These are phyloP conservation scores for Melanaphis sacchari DNA, from an alignment of 1,140 invertebrate genomes.

Conservation along the genomic window DNA sequence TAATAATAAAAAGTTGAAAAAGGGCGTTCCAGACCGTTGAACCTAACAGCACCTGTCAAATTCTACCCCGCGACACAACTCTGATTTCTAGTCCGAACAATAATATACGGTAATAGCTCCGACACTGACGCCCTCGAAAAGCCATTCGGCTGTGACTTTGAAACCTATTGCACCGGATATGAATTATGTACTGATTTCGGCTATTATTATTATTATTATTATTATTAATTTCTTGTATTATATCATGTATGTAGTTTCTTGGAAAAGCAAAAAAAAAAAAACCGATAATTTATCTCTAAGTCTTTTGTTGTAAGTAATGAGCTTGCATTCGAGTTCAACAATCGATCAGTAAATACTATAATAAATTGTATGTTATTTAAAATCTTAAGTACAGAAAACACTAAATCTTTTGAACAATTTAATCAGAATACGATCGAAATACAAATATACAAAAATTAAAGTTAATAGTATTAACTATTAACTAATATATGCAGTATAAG, in stretches of 20 bases:
- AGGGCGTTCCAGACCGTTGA: constrained; percentile 57
- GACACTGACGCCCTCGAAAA: constrained; percentile 50
- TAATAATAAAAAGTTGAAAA: constrained; percentile 26
- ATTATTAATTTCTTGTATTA: constrained; percentile 14
- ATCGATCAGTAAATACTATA: neutral
- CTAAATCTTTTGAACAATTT: neutral
- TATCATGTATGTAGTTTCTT: neutral
- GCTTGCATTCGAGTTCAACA: neutral
- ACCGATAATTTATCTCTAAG: neutral
- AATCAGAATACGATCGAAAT: neutral
- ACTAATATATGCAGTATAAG: neutral
- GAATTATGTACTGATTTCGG: constrained; percentile 36
- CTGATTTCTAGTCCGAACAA: constrained; percentile 52
- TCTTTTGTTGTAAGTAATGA: neutral
- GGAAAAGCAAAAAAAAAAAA: neutral
- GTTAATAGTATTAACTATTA: no score
- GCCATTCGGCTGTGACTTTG: constrained; percentile 51
- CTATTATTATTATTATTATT: neutral
- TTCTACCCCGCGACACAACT: constrained; percentile 50
- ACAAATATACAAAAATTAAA: neutral
- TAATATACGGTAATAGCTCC: constrained; percentile 54
- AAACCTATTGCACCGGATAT: constrained; percentile 46
- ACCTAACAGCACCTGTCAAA: constrained; percentile 55
- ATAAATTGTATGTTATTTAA: neutral
- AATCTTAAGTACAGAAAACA: neutral